phyloP scores from a whole-genome alignment of 2,113 vertebrate genomes.

The Cercopithecus mona region DNA sequence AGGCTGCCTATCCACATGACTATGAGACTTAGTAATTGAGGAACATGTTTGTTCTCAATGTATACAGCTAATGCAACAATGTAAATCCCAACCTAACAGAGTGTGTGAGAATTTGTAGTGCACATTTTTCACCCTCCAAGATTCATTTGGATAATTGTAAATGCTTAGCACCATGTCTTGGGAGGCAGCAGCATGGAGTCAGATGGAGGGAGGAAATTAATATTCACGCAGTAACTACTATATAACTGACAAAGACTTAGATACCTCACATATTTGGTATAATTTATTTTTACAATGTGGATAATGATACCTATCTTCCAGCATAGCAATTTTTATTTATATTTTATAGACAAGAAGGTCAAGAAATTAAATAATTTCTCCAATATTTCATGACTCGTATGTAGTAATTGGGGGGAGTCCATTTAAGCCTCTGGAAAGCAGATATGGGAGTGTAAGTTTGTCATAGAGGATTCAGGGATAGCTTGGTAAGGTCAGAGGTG shows the following conservation, averaged over 20 bases:
- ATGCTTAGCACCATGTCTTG: neutral
- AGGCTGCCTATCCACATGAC: neutral
- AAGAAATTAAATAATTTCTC: conserved; percentile 20
- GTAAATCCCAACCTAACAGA: neutral
- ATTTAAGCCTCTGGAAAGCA: neutral
- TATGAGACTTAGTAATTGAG: neutral
- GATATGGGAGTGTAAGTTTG: neutral
- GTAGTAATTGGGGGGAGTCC: neutral
- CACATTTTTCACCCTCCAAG: neutral
- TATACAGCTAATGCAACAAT: neutral
- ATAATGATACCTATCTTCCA: neutral
- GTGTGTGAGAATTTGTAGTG: neutral
- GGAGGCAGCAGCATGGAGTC: neutral
- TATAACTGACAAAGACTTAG: neutral
- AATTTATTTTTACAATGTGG: neutral
- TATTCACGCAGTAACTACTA: neutral
- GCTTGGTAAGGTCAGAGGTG: neutral
- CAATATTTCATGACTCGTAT: neutral
- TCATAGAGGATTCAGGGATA: neutral
- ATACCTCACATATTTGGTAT: neutral
- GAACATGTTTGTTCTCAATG: neutral
- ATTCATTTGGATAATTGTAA: conserved; percentile 34
- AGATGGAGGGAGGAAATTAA: neutral
- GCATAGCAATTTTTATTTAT: neutral
- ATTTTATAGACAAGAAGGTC: neutral